Base-by-base conservation (phyloP, 2,888 invertebrate species). In the Ennomos quercinarius region DNA sequence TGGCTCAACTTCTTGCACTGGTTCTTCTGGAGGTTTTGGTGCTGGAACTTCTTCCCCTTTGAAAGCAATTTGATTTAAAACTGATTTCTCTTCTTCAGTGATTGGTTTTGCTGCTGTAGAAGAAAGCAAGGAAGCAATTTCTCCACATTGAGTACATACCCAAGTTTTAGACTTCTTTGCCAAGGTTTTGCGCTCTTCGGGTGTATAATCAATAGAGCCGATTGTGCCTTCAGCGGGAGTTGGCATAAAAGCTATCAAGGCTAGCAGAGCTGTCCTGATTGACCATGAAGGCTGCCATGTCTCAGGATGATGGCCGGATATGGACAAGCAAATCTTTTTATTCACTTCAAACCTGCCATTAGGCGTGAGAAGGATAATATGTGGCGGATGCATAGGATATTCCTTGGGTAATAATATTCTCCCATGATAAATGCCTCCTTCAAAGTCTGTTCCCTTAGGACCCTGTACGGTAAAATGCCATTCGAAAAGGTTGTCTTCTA, bases 261-360 rank as follows among this genome's bases (percentile, higher is more conserved):
- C 98, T 67, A 99, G 87, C 58, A 99, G 89, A 10, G 98, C 98
- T 52, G 98, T 99, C 64, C 98, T 94, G 68, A 99, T 98, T 36
- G 98, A 98, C 99, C 99, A 99, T 3, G 98, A 98, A 34, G 99
- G 99, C 80, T 98, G 97, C 99, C 99, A 99, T 39, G 98, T 97
- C 86, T 99, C 99, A n/a, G 98, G 99, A 85, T 99, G 99, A 87
- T 98, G 96, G 6, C 98, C 98, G 61, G 98, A 98, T 75, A 99
- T 99, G 65, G 98, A 98, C 68, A 99, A 90, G 83, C 99, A 99
- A 75, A 99, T 98, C 89, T 99, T 99, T 84, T 97, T 98, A 83
- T 97, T 97, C 9, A 95, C 94, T 91, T 98, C 98, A 90, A 99
- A 99, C 69, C 99, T 94, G 46, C 98, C 98, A 86, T 98, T 99